phyloP scores from a whole-genome alignment of 1,140 invertebrate species.

The Drosophila repleta region DNA sequence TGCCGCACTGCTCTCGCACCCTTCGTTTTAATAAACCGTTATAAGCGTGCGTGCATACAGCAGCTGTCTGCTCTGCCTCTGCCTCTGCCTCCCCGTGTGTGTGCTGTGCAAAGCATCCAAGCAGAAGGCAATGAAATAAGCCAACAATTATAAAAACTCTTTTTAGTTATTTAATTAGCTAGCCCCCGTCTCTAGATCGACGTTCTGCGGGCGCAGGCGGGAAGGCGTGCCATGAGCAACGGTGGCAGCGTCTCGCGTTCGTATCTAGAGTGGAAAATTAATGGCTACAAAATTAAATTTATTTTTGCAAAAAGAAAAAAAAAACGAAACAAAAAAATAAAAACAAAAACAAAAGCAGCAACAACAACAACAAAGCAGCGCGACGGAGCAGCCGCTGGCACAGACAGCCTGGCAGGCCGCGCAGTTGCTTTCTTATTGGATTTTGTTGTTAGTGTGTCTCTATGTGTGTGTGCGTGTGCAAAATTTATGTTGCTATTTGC shows the following conservation, averaged over 20 bases:
- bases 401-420: constrained; percentile 70
- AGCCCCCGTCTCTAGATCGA: constrained; percentile 32
- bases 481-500: constrained; percentile 82
- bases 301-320: constrained; percentile 66
- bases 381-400: constrained; percentile 42
- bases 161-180: constrained; percentile 79
- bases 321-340: constrained; percentile 4
- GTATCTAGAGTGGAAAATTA: constrained; percentile 81
- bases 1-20: neutral
- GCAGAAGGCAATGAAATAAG: constrained; percentile 63
- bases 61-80: neutral
- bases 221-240: constrained; percentile 5
- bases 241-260: constrained; percentile 47
- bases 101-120: constrained; percentile 38
- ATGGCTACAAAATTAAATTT: constrained; percentile 81
- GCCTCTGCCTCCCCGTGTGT: neutral
- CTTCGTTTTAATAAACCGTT: constrained; percentile 51
- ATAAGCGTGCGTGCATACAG: constrained; percentile 35
- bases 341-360: constrained; percentile 24
- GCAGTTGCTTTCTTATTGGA: constrained; percentile 74
- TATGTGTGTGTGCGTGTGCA: constrained; percentile 36
- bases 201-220: constrained; percentile 4
- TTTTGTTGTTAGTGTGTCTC: constrained; percentile 46
- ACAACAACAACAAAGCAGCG: constrained; percentile 30
- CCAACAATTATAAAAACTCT: constrained; percentile 70